Evolutionary conservation across 2,888 invertebrate genomes (phyloP), one percentile per base, ranked within the genome.

Genomic region (Apomyelois bistriatella): DNA sequence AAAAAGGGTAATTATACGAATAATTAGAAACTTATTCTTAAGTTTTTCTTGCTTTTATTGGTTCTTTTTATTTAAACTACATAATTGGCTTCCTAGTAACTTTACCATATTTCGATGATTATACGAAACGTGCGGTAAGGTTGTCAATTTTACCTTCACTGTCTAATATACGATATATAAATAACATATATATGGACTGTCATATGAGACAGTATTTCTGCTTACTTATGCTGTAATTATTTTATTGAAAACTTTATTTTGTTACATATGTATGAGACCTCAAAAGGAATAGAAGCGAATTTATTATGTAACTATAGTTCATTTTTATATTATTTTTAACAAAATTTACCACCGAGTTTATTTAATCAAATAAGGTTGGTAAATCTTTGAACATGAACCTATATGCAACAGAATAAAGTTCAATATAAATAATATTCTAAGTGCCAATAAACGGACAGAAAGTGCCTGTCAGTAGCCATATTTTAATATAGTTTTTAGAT

Each of bases 91-190:
- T 63, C 54, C 50, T 65, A 36, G 15, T 57, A 76, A 76, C 79
- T 82, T 84, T 82, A 73, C 81, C 70, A 71, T 84, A 77, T 85
- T 89, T 90, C 89, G 89, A 65, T 61, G 51, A 15, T 48, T 54
- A 57, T 48, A 72, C 88, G 88, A 90, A 90, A 78, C 84, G 62
- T 64, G 66, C 55, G 65, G 72, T 75, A 78, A 77, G 65, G 77
- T 81, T 71, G 59, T 51, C 59, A 61, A 69, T 60, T 40, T 54
- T 48, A 53, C 61, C 48, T 62, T 56, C 57, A 53, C 68, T 74
- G 79, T 85, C 85, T 86, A n/a, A 72, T 79, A 80, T 72, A 80
- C 82, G 82, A 86, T 89, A 87, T 87, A 85, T 82, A 77, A 66
- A 56, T 83, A 22, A 22, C 22, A 32, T 89, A 85, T 89, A 90